A percentile compares a stretch with the other conserved stretches of the same genome.
Evolutionary conservation across 2,797 vertebrate genomes (phyloP).

Genomic region (Phrynocephalus forsythii): DNA sequence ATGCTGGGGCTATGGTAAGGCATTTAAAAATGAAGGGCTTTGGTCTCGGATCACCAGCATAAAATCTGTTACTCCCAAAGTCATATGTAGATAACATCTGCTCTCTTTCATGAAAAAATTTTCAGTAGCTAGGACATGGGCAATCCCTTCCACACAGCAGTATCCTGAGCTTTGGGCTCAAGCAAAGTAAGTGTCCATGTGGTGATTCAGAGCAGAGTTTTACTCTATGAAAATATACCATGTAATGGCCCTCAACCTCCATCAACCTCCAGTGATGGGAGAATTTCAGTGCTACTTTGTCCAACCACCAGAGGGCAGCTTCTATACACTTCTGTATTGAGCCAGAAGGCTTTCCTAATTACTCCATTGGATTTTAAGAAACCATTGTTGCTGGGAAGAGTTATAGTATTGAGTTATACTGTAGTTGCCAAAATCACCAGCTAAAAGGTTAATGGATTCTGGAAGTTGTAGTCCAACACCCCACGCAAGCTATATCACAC

Average conservation of each 20-base stretch:
- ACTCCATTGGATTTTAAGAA: background rate
- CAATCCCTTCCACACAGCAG: background rate
- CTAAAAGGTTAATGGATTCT: too few relatives aligned
- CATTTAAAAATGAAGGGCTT: background rate
- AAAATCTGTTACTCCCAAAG: too few relatives aligned
- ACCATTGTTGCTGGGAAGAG: too few relatives aligned
- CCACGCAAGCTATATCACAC: background rate
- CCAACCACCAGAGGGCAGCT: slow-evolving; percentile 49
- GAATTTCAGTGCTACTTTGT: background rate
- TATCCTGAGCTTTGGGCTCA: background rate
- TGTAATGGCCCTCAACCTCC: background rate
- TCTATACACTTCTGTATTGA: slow-evolving; percentile 20
- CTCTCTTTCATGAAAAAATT: background rate
- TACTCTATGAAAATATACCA: background rate
- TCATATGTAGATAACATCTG: background rate
- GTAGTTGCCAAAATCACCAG: too few relatives aligned
- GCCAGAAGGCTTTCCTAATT: background rate
- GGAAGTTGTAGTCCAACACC: too few relatives aligned
- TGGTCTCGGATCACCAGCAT: background rate
- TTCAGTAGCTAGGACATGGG: background rate
- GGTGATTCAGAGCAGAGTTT: background rate
- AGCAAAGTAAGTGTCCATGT: background rate
- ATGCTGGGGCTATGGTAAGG: background rate
- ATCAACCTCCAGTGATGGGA: background rate
- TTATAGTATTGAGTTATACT: too few relatives aligned